These are phyloP conservation scores for Bujurquina vittata DNA, from an alignment of 2,113 vertebrate species.

Conservation along the genomic window DNA sequence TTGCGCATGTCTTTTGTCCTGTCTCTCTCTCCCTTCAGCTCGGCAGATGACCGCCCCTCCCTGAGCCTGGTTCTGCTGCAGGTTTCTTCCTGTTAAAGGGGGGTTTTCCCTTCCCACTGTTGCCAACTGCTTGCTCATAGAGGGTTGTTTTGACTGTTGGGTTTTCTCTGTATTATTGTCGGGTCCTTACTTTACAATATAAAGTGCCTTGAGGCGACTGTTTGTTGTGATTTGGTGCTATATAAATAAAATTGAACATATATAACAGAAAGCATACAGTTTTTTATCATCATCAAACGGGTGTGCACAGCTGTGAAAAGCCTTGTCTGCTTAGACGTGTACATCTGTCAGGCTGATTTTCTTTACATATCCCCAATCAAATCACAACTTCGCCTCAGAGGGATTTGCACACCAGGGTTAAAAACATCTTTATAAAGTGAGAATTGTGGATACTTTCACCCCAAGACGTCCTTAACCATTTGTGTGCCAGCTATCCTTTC, in stretches of 20 bases:
- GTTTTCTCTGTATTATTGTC: too few species aligned
- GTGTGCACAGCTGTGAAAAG: neutral
- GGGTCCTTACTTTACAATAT: too few species aligned
- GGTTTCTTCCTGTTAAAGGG: too few species aligned
- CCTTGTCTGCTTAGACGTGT: neutral
- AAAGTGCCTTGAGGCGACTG: too few species aligned
- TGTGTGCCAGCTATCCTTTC: neutral
- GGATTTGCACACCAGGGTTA: neutral
- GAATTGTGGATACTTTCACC: neutral
- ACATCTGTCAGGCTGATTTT: neutral
- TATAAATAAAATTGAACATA: neutral
- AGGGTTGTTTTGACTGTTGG: too few species aligned
- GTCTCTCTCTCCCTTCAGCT: too few species aligned
- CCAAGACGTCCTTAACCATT: neutral
- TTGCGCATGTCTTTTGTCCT: too few species aligned
- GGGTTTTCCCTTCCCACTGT: too few species aligned
- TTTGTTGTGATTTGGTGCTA: too few species aligned
- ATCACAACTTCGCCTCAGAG: neutral
- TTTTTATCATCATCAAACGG: neutral
- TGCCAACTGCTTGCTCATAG: too few species aligned
- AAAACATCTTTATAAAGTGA: neutral
- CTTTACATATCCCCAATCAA: neutral
- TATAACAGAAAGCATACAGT: neutral
- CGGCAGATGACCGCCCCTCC: too few species aligned
- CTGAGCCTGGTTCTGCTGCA: too few species aligned